phyloP scores from a whole-genome alignment of 2,888 invertebrate genomes.

The Agriopis leucophaearia region DNA sequence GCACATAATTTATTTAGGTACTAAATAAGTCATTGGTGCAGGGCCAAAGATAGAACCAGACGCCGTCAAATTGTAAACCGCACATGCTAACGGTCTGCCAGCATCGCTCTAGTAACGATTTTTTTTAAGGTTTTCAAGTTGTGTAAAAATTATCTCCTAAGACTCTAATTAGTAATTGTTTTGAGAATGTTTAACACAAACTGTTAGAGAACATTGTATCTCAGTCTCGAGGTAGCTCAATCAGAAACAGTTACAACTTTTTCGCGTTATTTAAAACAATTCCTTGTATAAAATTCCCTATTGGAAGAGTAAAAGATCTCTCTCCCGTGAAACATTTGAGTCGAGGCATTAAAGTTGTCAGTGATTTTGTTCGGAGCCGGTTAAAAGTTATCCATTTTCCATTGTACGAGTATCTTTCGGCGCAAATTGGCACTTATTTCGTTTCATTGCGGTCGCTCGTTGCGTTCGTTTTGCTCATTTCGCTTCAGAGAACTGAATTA shows the following conservation, averaged over 20 bases:
- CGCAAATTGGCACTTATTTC: constrained; percentile 36
- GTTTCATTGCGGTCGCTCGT: constrained; percentile 33
- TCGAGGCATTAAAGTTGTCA: constrained; percentile 19
- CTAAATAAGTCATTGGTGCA: too few relatives aligned
- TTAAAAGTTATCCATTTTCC: constrained; percentile 31
- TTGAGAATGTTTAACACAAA: neutral
- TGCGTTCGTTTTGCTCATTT: constrained; percentile 27
- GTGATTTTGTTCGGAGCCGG: constrained; percentile 19
- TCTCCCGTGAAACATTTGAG: neutral
- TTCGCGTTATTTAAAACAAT: constrained; percentile 6
- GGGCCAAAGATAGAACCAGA: too few relatives aligned
- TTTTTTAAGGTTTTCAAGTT: too few relatives aligned
- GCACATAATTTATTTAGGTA: too few relatives aligned
- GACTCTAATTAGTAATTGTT: too few relatives aligned
- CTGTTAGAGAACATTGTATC: neutral
- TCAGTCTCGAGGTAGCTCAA: too few relatives aligned
- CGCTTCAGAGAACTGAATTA: constrained; percentile 21
- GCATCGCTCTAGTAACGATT: too few relatives aligned
- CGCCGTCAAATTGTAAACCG: too few relatives aligned
- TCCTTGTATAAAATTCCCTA: neutral
- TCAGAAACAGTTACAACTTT: neutral
- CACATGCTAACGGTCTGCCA: too few relatives aligned
- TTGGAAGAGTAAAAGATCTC: neutral
- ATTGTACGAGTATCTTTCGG: constrained; percentile 31
- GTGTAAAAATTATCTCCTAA: too few relatives aligned